Evolutionary conservation across 2,113 vertebrate species (phyloP).

Genomic region (Reinhardtius hippoglossoides): DNA sequence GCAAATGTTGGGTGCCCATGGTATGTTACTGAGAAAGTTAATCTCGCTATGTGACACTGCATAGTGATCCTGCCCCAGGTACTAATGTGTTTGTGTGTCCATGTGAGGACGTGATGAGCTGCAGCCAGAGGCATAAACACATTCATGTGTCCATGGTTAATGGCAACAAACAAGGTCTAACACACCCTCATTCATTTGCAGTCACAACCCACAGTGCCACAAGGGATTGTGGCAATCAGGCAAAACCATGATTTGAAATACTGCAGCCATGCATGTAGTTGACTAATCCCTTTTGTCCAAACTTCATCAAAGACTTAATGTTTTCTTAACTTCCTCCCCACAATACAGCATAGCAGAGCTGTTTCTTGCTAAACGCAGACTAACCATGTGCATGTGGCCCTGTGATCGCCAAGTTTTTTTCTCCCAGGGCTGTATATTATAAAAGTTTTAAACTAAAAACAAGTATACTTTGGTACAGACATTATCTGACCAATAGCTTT

Average conservation of each 20-base stretch:
- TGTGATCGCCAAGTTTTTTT: neutral
- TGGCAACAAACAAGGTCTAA: neutral
- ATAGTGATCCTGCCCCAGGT: slow-evolving; percentile 36
- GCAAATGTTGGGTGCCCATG: slow-evolving; percentile 3
- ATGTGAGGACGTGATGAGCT: slow-evolving; percentile 53
- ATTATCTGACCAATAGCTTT: neutral
- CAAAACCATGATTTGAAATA: neutral
- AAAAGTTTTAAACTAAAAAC: neutral
- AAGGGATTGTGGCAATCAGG: neutral
- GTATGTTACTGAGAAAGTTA: slow-evolving; percentile 15
- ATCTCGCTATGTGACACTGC: slow-evolving; percentile 16
- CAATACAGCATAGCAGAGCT: neutral
- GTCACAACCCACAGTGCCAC: neutral
- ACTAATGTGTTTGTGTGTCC: neutral
- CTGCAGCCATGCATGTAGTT: slow-evolving; percentile 9
- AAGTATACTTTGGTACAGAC: neutral
- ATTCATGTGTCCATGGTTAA: slow-evolving; percentile 23
- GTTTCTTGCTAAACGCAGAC: neutral
- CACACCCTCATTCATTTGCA: neutral
- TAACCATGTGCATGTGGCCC: neutral
- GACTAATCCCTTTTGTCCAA: neutral
- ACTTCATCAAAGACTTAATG: slow-evolving; percentile 4
- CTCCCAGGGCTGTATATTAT: no score
- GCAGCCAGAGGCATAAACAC: slow-evolving; percentile 42
- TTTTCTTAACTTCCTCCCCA: neutral